Conservation (phyloP, 2,888 invertebrate species). For the Scaptomyza reducta region DNA sequence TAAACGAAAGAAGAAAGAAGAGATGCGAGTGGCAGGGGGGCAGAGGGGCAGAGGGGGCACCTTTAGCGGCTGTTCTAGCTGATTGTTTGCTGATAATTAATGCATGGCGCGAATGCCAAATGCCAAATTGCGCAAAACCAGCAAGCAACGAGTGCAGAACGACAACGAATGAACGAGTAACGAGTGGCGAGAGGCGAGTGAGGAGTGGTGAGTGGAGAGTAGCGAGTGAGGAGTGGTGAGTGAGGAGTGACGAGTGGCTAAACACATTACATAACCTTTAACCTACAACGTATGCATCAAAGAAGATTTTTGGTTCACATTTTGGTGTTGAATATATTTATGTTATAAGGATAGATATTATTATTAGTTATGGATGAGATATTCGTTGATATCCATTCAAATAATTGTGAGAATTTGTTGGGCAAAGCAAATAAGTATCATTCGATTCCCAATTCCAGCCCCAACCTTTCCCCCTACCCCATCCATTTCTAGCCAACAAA, state of each 20-base stretch:
- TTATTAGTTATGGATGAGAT: too few species aligned
- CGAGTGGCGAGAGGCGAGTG: conserved; percentile 9
- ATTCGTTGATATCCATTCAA: not conserved
- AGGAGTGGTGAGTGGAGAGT: not conserved
- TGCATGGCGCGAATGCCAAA: conserved; percentile 76
- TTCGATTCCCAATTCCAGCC: too few species aligned
- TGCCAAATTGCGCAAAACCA: conserved; percentile 16
- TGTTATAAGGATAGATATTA: too few species aligned
- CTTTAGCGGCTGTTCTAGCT: conserved; percentile 20
- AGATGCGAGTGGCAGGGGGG: not conserved
- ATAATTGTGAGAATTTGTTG: too few species aligned
- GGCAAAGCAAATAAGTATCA: too few species aligned
- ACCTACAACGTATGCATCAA: too few species aligned
- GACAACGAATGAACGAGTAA: conserved; percentile 6
- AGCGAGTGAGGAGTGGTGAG: conserved; percentile 7
- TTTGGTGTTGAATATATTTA: too few species aligned
- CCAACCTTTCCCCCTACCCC: too few species aligned
- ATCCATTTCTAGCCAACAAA: conserved; percentile 25
- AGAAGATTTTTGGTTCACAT: too few species aligned
- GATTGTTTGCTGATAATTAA: conserved; percentile 80
- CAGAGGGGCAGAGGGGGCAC: not conserved
- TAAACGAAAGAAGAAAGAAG: not conserved
- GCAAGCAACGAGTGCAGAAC: not conserved
- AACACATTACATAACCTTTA: too few species aligned
- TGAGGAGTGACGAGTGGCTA: too few species aligned